Evolutionary conservation across 2,888 invertebrate genomes (phyloP).

Genomic region (Empis stercorea): DNA sequence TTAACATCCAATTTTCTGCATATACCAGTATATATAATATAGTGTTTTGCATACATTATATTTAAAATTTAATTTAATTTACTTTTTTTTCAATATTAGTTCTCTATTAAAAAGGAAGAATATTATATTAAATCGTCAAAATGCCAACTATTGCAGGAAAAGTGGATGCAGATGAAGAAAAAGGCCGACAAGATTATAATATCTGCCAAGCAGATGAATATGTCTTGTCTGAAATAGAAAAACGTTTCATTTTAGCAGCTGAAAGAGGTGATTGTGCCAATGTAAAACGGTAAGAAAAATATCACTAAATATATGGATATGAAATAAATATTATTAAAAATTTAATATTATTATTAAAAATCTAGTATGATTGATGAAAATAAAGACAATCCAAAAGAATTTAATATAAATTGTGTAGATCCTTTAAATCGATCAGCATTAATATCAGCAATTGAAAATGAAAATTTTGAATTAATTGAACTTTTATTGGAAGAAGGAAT

Average conservation of each 20-base stretch:
- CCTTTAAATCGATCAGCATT: conserved; percentile 87
- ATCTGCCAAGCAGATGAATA: conserved; percentile 41
- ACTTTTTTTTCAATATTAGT: too few relatives aligned
- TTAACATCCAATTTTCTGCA: too few relatives aligned
- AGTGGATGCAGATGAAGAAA: conserved; percentile 19
- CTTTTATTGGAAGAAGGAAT: conserved; percentile 70
- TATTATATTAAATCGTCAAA: conserved; percentile 8
- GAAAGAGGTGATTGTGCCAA: conserved; percentile 89
- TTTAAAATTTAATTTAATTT: too few relatives aligned
- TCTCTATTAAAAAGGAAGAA: too few relatives aligned
- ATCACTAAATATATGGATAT: too few relatives aligned
- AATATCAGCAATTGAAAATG: conserved; percentile 93
- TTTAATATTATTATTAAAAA: not conserved
- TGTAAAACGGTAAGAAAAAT: conserved; percentile 58
- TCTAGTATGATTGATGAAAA: conserved; percentile 53
- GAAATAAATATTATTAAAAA: too few relatives aligned
- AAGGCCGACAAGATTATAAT: conserved; percentile 21
- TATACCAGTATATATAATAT: too few relatives aligned
- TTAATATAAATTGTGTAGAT: conserved; percentile 92
- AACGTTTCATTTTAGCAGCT: conserved; percentile 77
- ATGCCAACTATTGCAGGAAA: conserved; percentile 7
- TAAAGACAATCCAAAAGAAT: conserved; percentile 47
- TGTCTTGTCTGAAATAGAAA: conserved; percentile 65
- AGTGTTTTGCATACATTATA: too few relatives aligned
- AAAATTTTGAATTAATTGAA: conserved; percentile 86